A percentile compares a stretch with the other conserved stretches of the same genome.
These are phyloP conservation scores for Toxonevra muliebris DNA, from an alignment of 2,888 invertebrate species.

Conservation along the genomic window DNA sequence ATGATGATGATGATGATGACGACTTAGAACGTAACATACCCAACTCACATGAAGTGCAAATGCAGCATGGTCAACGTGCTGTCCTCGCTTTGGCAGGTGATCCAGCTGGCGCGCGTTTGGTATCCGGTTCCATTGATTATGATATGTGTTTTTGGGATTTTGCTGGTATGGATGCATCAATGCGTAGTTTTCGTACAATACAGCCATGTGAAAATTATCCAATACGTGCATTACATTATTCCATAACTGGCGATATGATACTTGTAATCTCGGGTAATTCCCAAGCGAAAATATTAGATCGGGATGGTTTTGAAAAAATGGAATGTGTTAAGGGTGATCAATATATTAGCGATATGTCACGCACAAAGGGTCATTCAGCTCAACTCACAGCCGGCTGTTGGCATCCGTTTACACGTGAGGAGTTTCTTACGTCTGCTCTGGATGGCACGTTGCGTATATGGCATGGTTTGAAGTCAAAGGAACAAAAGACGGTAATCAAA, in stretches of 20 bases:
- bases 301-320: constrained; percentile 92
- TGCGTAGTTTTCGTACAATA: constrained; percentile 91
- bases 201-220: constrained; percentile 96
- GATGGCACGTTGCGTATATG: constrained; percentile 95
- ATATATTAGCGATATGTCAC: constrained; percentile 93
- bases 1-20: constrained; percentile 67
- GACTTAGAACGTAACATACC: constrained; percentile 72
- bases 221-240: constrained; percentile 86
- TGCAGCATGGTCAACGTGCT: constrained; percentile 90
- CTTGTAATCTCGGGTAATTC: constrained; percentile 92
- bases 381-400: constrained; percentile 90
- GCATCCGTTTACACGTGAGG: constrained; percentile 90
- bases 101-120: constrained; percentile 87
- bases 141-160: constrained; percentile 99
- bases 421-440: constrained; percentile 93
- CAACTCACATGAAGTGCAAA: constrained; percentile 78
- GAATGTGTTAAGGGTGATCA: constrained; percentile 96
- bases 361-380: constrained; percentile 94
- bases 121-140: constrained; percentile 94
- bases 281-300: constrained; percentile 91
- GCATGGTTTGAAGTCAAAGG: constrained; percentile 82
- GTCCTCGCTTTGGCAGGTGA: constrained; percentile 91
- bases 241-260: constrained; percentile 92
- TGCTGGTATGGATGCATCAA: constrained; percentile 94
- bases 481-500: constrained; percentile 86